phyloP scores from a whole-genome alignment of 1,140 invertebrate species.

The Calosoma granatense region DNA sequence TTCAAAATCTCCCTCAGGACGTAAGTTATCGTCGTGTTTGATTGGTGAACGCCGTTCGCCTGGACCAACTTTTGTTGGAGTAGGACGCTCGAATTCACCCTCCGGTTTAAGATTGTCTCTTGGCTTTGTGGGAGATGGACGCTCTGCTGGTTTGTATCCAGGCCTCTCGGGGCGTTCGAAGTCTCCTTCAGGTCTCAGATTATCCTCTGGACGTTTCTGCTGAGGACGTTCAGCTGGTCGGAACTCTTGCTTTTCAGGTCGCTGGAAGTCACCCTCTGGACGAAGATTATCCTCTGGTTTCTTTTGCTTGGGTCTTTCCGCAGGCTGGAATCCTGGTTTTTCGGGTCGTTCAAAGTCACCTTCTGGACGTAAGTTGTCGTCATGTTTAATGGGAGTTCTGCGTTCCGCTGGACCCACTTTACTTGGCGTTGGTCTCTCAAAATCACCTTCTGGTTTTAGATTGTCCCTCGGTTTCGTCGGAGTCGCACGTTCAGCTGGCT shows the following conservation, averaged over 20 bases:
- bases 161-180: constrained; percentile 36
- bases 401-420: constrained; percentile 40
- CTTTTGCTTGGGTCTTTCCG: constrained; percentile 31
- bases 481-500: constrained; percentile 36
- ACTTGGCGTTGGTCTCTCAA: constrained; percentile 36
- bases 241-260: constrained; percentile 16
- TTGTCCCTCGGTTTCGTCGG: constrained; percentile 50
- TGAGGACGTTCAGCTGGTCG: constrained; percentile 24
- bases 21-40: constrained; percentile 35
- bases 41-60: constrained; percentile 37
- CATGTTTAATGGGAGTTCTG: constrained; percentile 37
- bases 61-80: constrained; percentile 26
- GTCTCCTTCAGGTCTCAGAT: constrained; percentile 42
- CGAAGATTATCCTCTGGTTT: constrained; percentile 35
- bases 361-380: constrained; percentile 42
- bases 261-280: constrained; percentile 31
- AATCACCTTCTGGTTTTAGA: constrained; percentile 48
- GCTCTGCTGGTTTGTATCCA: constrained; percentile 44
- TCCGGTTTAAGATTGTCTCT: constrained; percentile 44
- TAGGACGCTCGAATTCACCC: constrained; percentile 40
- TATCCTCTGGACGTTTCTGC: constrained; percentile 40
- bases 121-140: constrained; percentile 31
- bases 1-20: constrained; percentile 43
- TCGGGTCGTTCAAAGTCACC: constrained; percentile 35
- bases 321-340: constrained; percentile 18